A percentile compares a stretch with the other conserved stretches of the same genome.
Evolutionary conservation across 2,113 vertebrate species (phyloP).

Genomic region (Cebidichthys violaceus): DNA sequence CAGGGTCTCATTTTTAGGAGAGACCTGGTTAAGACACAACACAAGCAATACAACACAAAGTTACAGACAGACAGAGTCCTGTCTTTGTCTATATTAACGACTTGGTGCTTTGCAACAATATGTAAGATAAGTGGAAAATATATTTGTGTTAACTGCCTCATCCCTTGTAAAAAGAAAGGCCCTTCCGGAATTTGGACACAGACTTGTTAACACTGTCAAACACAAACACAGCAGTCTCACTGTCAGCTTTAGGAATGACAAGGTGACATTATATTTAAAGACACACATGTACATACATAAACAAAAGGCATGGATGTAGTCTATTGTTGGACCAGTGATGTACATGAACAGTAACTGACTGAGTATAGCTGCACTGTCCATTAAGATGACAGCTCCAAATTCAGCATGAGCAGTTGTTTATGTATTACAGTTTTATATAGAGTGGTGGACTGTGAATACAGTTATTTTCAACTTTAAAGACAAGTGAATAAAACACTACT

Average conservation of each 20-base stretch:
- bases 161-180: constrained; percentile 19
- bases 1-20: not conserved
- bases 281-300: constrained; percentile 32
- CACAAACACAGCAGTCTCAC: not conserved
- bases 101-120: not conserved
- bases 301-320: constrained; percentile 22
- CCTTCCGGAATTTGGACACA: constrained; percentile 33
- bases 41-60: not conserved
- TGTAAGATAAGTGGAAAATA: not conserved
- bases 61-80: not conserved
- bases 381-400: constrained; percentile 5
- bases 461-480: constrained; percentile 1
- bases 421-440: not conserved
- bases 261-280: constrained; percentile 47
- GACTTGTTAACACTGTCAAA: not conserved
- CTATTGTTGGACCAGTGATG: constrained; percentile 22
- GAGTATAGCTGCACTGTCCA: constrained; percentile 7
- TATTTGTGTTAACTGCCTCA: constrained; percentile 4
- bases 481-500: not conserved
- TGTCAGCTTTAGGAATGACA: constrained; percentile 48
- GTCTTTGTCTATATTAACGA: not conserved
- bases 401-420: not conserved
- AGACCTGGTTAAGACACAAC: not conserved
- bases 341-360: not conserved
- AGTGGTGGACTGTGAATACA: not conserved